Percentiles rank a stretch among this genome's conserved stretches.
These are phyloP conservation scores for Stomatorhinus walkeri DNA, from an alignment of 2,797 vertebrate genomes.

Conservation along the genomic window DNA sequence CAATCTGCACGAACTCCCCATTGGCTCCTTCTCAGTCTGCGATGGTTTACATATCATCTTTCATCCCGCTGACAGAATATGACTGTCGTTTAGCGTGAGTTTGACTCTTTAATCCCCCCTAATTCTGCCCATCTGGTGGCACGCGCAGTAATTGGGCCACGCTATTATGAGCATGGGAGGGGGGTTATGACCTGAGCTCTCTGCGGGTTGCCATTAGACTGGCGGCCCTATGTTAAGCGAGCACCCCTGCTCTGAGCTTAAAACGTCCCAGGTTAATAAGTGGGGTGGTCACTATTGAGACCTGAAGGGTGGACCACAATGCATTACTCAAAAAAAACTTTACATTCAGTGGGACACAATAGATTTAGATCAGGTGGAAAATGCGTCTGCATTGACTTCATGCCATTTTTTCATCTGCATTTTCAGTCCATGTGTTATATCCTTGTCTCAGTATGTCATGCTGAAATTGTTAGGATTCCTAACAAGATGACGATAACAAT, in stretches of 20 bases:
- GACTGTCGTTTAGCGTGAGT: constrained; percentile 19
- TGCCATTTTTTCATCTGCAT: neutral
- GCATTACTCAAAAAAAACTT: neutral
- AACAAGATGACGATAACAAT: neutral
- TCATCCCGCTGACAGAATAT: constrained; percentile 18
- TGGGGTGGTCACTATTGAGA: neutral
- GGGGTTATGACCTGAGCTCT: constrained; percentile 6
- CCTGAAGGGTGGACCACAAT: neutral
- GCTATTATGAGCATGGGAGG: constrained; percentile 15
- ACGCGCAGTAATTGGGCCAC: constrained; percentile 16
- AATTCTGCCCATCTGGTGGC: constrained; percentile 18
- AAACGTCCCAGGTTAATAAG: neutral
- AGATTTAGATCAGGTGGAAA: neutral
- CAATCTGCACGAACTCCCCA: neutral
- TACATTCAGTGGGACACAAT: neutral
- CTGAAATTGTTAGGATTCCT: neutral
- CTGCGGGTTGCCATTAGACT: neutral
- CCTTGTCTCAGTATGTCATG: neutral
- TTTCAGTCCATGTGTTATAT: neutral
- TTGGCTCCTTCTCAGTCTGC: neutral
- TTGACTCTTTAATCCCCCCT: constrained; percentile 20
- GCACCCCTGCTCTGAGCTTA: neutral
- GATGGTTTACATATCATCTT: constrained; percentile 13
- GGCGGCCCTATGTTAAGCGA: neutral
- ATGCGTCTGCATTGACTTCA: neutral